Conservation (phyloP, 2,113 vertebrate genomes). For the Malurus alboscapulatus region DNA sequence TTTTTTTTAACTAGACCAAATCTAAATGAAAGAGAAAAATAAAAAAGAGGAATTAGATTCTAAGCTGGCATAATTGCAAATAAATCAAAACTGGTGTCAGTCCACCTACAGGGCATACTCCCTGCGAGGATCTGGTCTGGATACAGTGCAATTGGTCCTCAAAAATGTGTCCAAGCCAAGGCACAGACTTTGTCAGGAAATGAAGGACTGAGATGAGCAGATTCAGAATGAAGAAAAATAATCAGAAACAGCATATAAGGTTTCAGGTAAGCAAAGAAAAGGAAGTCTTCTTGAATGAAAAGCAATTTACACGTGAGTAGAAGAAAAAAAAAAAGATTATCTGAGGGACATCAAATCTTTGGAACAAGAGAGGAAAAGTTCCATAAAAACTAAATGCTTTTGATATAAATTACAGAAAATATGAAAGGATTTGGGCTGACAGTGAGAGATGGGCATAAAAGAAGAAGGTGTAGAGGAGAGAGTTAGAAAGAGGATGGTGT, state of each 20-base stretch:
- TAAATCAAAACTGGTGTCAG: not conserved
- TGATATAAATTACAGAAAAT: not conserved
- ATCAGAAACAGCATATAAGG: not conserved
- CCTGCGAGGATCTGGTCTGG: not conserved
- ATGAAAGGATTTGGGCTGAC: not conserved
- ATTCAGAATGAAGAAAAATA: slow-evolving; percentile 9
- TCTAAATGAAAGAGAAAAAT: not conserved
- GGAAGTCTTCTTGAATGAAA: not conserved
- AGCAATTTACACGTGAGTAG: not conserved
- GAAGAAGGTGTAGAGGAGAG: not conserved
- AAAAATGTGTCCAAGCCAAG: not conserved
- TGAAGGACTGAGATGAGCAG: not conserved
- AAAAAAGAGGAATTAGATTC: not conserved
- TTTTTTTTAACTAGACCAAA: not conserved
- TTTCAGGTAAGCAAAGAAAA: not conserved
- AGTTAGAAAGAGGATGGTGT: not conserved
- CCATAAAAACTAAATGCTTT: not conserved
- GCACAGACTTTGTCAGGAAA: not conserved
- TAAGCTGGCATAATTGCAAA: not conserved
- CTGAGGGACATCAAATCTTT: not conserved
- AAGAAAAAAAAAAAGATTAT: not conserved
- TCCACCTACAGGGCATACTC: not conserved
- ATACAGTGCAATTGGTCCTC: not conserved
- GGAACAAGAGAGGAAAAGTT: not conserved
- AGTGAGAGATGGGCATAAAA: not conserved